These are phyloP conservation scores for Cavia porcellus DNA, from an alignment of 2,113 vertebrate species.

Conservation along the genomic window DNA sequence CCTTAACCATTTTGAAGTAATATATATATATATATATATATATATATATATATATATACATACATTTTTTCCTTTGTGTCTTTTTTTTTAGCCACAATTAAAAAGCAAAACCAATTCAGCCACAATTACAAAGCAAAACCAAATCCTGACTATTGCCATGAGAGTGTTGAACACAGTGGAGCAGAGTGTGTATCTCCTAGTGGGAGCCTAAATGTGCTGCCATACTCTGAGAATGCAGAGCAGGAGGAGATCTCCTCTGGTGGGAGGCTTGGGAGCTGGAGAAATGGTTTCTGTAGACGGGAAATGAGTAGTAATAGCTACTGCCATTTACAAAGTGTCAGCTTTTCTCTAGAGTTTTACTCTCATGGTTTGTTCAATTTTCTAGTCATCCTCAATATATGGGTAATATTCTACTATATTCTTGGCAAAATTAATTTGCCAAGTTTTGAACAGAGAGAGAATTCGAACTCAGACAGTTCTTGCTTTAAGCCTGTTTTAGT, in stretches of 20 bases:
- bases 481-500: slow-evolving; percentile 11
- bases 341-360: not conserved
- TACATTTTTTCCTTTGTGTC: not conserved
- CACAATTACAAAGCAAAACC: no score
- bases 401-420: not conserved
- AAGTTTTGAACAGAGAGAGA: not conserved
- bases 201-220: fast-evolving
- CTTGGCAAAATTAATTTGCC: not conserved
- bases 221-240: not conserved
- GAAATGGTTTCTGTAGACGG: not conserved
- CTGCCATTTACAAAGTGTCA: not conserved
- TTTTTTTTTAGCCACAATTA: not conserved
- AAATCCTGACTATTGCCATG: not conserved
- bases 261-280: not conserved
- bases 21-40: no score
- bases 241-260: not conserved
- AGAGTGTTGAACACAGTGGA: not conserved
- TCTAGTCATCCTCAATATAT: not conserved
- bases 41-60: not conserved
- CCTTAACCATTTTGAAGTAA: no score
- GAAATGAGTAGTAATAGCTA: not conserved
- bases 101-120: no score
- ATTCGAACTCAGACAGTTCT: not conserved
- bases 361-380: not conserved
- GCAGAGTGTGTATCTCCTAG: not conserved